phyloP scores from a whole-genome alignment of 2,113 vertebrate genomes.

The Tychaedon coryphoeus region DNA sequence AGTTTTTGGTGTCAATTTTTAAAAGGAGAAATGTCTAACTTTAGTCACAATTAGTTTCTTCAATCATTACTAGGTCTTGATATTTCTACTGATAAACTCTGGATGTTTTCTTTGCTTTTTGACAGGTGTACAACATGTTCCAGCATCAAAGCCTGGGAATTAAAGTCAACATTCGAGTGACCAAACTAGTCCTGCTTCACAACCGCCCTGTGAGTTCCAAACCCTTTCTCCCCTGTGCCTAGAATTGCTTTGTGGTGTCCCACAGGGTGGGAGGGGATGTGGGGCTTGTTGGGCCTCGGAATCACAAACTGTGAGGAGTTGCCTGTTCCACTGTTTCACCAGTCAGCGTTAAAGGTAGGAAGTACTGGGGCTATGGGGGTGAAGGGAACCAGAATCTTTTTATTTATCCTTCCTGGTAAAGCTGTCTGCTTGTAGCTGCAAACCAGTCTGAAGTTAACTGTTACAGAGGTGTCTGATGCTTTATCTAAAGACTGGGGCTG shows the following conservation, averaged over 20 bases:
- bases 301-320: neutral
- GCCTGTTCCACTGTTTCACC: neutral
- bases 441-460: neutral
- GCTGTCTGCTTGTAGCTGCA: neutral
- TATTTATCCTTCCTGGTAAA: neutral
- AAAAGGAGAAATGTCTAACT: neutral
- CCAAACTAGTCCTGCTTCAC: conserved; percentile 90
- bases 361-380: neutral
- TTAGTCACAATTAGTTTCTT: neutral
- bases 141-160: conserved; percentile 91
- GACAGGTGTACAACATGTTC: conserved; percentile 97
- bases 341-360: neutral
- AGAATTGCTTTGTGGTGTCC: neutral
- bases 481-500: neutral
- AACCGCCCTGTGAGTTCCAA: conserved; percentile 86
- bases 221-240: neutral
- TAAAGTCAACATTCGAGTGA: conserved; percentile 88
- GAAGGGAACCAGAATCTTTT: neutral
- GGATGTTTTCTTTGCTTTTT: neutral
- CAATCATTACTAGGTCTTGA: neutral
- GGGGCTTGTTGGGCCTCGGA: neutral
- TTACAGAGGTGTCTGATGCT: neutral
- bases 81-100: neutral
- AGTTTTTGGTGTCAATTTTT: neutral
- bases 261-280: neutral